Evolutionary conservation across 92 coral and sea anemone species (phyloP), one percentile per base, ranked within the genome.

Genomic region (Pocillopora meandrina): DNA sequence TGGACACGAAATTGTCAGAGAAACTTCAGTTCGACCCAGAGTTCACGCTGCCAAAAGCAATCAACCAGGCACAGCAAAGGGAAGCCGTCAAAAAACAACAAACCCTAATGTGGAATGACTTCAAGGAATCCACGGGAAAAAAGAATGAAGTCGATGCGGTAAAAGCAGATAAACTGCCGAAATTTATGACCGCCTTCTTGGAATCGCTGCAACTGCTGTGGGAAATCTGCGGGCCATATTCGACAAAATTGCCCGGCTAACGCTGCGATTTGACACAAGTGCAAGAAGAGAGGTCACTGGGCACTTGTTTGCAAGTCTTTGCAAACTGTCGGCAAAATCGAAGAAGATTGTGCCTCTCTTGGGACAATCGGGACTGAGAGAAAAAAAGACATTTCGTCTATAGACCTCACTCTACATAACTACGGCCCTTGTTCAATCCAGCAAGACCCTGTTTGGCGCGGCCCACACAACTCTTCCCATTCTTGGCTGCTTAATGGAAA

Each of bases 221-320:
- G 92, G 60, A 85, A 11, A 60, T 8, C 21, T 66, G 31, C 19
- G 63, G 74, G 67, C 10, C 91, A 83, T 76, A 14, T 58, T 34
- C 76, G 74, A 33, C 21, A 80, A 67, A 61, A 78, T 23, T 91
- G 94, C 84, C 88, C 84, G 21, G 94, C 92, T 34, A 79, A 65
- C 4, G 67, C 82, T 56, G 73, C 80, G 61, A 64, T 23, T 59
- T 91, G 92, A 70, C 79, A 81, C 75, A 84, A 91, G 26, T 88
- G 92, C 65, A 69, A 62, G 60, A 88, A 75, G 60, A 85, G 75
- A 55, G 90, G 92, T 69, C 94, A 91, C 76, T 91, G 84, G 74
- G 71, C 61, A 84, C 12, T 66, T 47, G 63, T 79, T n/a, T 67
- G 75, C 75, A 66, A 13, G 55, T 80, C 75, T 3, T 0, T 20